These are phyloP conservation scores for Notarius lentiginosus DNA, from an alignment of 2,113 vertebrate genomes.

Conservation along the genomic window DNA sequence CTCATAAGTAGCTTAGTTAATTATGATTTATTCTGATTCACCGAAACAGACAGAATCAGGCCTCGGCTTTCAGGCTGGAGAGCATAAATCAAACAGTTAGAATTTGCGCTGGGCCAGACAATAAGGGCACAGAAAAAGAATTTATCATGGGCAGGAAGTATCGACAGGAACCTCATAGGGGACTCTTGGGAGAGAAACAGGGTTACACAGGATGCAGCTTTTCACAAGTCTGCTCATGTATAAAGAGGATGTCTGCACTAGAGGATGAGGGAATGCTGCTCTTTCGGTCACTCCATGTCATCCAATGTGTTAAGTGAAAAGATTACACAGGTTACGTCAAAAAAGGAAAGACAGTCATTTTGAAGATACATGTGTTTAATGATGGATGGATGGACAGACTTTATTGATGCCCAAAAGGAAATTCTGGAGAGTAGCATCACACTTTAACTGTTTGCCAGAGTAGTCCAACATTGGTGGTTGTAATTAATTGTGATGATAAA, in stretches of 20 bases:
- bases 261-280: neutral
- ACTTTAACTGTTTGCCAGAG: too few relatives aligned
- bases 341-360: neutral
- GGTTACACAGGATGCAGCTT: constrained; percentile 70
- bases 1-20: neutral
- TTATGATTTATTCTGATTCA: neutral
- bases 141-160: constrained; percentile 22
- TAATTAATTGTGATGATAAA: neutral
- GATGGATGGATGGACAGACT: neutral
- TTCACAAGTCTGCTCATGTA: constrained; percentile 41
- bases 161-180: constrained; percentile 11
- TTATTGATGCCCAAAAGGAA: too few relatives aligned
- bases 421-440: too few relatives aligned
- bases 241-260: constrained; percentile 61
- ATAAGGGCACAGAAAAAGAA: constrained; percentile 4
- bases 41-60: neutral
- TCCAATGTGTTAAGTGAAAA: neutral
- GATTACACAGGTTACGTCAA: neutral
- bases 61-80: neutral
- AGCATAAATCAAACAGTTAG: constrained; percentile 20
- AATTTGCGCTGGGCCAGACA: constrained; percentile 2
- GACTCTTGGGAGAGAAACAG: constrained; percentile 33
- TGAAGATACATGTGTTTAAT: neutral
- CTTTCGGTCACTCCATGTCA: neutral
- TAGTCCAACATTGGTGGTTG: too few relatives aligned